These are phyloP conservation scores for Porites evermanni DNA, from an alignment of 92 coral and sea anemone genomes.

Conservation along the genomic window DNA sequence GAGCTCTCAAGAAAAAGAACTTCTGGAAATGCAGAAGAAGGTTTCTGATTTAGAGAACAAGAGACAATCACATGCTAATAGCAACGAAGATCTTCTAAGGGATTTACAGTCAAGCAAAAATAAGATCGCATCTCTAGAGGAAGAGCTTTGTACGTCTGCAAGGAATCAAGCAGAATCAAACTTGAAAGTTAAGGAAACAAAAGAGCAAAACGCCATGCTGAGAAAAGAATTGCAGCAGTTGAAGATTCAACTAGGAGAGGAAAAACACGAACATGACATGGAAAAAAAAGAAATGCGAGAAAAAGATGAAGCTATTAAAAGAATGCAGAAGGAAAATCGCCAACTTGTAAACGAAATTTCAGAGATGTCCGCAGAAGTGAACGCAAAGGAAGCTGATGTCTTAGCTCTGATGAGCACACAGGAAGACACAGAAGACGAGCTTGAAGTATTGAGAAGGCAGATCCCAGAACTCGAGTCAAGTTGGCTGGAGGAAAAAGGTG, in stretches of 20 bases:
- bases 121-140: slow-evolving; percentile 40
- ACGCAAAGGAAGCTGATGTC: slow-evolving; percentile 25
- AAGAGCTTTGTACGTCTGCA: slow-evolving; percentile 46
- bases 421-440: slow-evolving; percentile 38
- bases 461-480: slow-evolving; percentile 45
- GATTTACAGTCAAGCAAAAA: slow-evolving; percentile 50
- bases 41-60: slow-evolving; percentile 55
- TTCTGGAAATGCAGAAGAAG: slow-evolving; percentile 39
- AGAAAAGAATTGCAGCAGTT: slow-evolving; percentile 49
- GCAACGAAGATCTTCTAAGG: slow-evolving; percentile 35
- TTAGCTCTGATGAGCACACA: slow-evolving; percentile 32
- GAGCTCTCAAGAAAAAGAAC: slow-evolving; percentile 31
- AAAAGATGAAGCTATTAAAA: slow-evolving; percentile 37
- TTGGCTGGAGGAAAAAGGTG: slow-evolving; percentile 38
- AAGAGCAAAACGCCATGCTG: slow-evolving; percentile 36
- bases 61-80: slow-evolving; percentile 30
- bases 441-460: slow-evolving; percentile 37
- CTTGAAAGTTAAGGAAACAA: slow-evolving; percentile 25
- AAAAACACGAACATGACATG: slow-evolving; percentile 32
- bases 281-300: slow-evolving; percentile 44
- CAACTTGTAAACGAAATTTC: slow-evolving; percentile 50
- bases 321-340: slow-evolving; percentile 39
- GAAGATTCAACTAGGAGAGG: slow-evolving; percentile 38
- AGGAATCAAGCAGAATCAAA: slow-evolving; percentile 56
- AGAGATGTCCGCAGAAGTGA: slow-evolving; percentile 19